phyloP scores from a whole-genome alignment of 2,888 invertebrate genomes.

The Mactromeris polynyma region DNA sequence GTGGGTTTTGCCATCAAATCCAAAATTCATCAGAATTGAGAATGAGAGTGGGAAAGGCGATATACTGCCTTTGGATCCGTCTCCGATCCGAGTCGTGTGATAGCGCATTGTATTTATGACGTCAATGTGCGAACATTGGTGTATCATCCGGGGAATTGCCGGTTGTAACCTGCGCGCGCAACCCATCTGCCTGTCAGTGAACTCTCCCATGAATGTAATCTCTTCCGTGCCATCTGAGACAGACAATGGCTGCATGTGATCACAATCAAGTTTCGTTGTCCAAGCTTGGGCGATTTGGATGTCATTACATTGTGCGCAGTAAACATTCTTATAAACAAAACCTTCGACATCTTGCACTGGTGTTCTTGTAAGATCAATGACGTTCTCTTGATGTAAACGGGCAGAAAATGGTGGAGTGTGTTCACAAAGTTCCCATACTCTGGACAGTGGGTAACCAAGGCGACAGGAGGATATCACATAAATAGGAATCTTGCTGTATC shows the following conservation, averaged over 20 bases:
- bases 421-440: slow-evolving; percentile 68
- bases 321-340: slow-evolving; percentile 78
- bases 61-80: slow-evolving; percentile 37
- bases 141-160: slow-evolving; percentile 51
- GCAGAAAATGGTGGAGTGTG: slow-evolving; percentile 11
- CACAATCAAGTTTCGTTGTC: slow-evolving; percentile 73
- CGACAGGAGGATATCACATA: slow-evolving; percentile 75
- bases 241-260: slow-evolving; percentile 62
- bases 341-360: slow-evolving; percentile 79
- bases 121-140: slow-evolving; percentile 58
- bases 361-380: slow-evolving; percentile 70
- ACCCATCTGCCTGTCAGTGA: slow-evolving; percentile 40
- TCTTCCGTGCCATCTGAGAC: slow-evolving; percentile 62
- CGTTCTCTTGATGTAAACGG: slow-evolving; percentile 41
- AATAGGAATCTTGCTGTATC: slow-evolving; percentile 68
- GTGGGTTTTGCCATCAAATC: slow-evolving; percentile 83
- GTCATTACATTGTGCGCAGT: slow-evolving; percentile 79
- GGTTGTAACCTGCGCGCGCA: slow-evolving; percentile 64
- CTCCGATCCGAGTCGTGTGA: slow-evolving; percentile 53
- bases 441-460: not conserved
- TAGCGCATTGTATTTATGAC: slow-evolving; percentile 23
- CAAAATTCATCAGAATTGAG: slow-evolving; percentile 83
- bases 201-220: slow-evolving; percentile 59
- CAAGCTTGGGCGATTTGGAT: slow-evolving; percentile 66
- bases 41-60: slow-evolving; percentile 78